Evolutionary conservation across 2,113 vertebrate genomes (phyloP), one percentile per base, ranked within the genome.

Genomic region (Arothron firmamentum): DNA sequence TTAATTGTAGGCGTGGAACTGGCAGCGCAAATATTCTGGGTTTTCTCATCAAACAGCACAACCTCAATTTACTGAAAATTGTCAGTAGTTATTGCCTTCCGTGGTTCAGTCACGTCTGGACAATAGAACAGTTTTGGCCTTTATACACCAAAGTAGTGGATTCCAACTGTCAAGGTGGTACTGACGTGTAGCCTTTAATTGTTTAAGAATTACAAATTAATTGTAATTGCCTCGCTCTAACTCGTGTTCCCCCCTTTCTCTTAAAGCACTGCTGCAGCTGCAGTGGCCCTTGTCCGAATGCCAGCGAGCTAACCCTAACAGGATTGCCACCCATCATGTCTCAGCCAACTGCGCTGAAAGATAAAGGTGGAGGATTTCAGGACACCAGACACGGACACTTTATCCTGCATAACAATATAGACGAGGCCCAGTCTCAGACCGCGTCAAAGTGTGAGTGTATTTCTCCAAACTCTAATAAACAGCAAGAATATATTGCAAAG

Each of bases 391-490:
- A 49, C n/a, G 16, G 47, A 23, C 10, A 12, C 53, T 50, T 90
- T 56, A 41, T 68, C 51, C 62, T 90, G 60, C 76, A 71, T 62
- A 67, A 71, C 65, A 76, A 85, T 54, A 19, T 78, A 51, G 89
- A 93, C 19, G 88, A 93, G 52, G 72, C 55, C 70, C 77, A 77
- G 21, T 65, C 41, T 48, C 87, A 62, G n/a, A 78, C 85, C 42
- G 64, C 58, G 41, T 65, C 69, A 67, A 87, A 88, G 82, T 63
- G 77, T 85, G 76, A 88, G 83, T 71, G 53, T 50, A 6, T 50
- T 51, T 55, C 17, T 34, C 19, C 34, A 38, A 38, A 38, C 34
- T 38, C 9, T 38, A 34, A 34, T 34, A 11, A 38, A 38, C 34
- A 38, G 34, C 34, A 38, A 38, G 34, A 38, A 38, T 12, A 38